Conservation (phyloP, 2,797 vertebrate genomes). For the Orestias chungarensis region DNA sequence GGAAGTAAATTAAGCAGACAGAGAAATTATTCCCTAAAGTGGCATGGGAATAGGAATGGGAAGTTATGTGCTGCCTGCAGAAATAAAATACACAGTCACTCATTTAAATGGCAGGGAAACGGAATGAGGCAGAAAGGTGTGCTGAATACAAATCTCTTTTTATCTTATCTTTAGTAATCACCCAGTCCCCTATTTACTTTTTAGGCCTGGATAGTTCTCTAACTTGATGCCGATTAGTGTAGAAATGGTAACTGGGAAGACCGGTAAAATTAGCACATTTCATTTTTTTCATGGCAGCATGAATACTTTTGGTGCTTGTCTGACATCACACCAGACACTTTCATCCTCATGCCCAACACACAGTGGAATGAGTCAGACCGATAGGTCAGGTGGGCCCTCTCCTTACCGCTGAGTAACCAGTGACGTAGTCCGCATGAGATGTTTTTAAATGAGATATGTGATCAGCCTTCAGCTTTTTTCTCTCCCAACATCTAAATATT, state of each 20-base stretch:
- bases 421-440: slow-evolving; percentile 46
- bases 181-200: not conserved
- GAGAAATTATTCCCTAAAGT: slow-evolving; percentile 56
- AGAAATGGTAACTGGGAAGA: slow-evolving; percentile 8
- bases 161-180: slow-evolving; percentile 14
- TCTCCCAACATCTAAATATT: slow-evolving; percentile 40
- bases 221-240: slow-evolving; percentile 5
- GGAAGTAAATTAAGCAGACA: slow-evolving; percentile 45
- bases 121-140: slow-evolving; percentile 38
- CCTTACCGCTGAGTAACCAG: slow-evolving; percentile 56
- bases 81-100: slow-evolving; percentile 67
- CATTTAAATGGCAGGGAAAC: slow-evolving; percentile 51
- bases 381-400: slow-evolving; percentile 56
- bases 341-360: slow-evolving; percentile 43
- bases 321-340: slow-evolving; percentile 22
- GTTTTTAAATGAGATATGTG: slow-evolving; percentile 47
- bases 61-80: slow-evolving; percentile 71
- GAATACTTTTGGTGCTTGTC: slow-evolving; percentile 19
- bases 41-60: slow-evolving; percentile 63
- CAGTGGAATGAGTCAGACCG: slow-evolving; percentile 66
- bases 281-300: slow-evolving; percentile 3
- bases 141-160: slow-evolving; percentile 31
- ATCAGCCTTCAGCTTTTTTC: slow-evolving; percentile 38
- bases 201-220: not conserved
- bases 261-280: slow-evolving; percentile 23